These are phyloP conservation scores for Chinchilla lanigera DNA, from an alignment of 2,113 vertebrate genomes.

Conservation along the genomic window DNA sequence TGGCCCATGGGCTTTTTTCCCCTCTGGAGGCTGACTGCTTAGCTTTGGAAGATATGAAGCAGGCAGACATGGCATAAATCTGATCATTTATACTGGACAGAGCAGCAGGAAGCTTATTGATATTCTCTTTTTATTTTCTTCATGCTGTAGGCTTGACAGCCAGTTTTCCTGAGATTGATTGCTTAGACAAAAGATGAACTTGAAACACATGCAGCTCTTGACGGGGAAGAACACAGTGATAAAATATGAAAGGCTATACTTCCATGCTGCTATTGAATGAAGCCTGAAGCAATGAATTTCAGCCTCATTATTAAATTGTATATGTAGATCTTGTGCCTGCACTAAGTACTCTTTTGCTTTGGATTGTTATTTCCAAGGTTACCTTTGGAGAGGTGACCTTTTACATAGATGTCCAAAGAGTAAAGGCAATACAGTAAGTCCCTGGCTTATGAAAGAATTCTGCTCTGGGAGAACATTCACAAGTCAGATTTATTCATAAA, in stretches of 20 bases:
- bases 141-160: conserved; percentile 38
- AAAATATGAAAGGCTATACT: conserved; percentile 32
- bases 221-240: background rate
- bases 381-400: background rate
- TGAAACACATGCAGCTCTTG: conserved; percentile 26
- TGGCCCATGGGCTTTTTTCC: background rate
- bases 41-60: conserved; percentile 39
- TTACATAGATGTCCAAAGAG: background rate
- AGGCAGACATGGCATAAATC: background rate
- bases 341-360: background rate
- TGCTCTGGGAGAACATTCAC: background rate
- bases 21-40: background rate
- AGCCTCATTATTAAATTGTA: background rate
- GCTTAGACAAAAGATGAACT: conserved; percentile 68
- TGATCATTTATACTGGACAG: conserved; percentile 34
- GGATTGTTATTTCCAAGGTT: background rate
- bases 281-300: background rate
- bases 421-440: background rate
- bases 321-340: background rate
- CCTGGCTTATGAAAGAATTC: background rate
- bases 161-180: conserved; percentile 65
- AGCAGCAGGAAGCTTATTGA: conserved; percentile 62
- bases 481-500: background rate
- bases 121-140: conserved; percentile 63
- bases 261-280: background rate